Percentiles rank a stretch among this genome's conserved stretches.
Evolutionary conservation across 2,888 invertebrate species (phyloP).

Genomic region (Cephus spinipes): DNA sequence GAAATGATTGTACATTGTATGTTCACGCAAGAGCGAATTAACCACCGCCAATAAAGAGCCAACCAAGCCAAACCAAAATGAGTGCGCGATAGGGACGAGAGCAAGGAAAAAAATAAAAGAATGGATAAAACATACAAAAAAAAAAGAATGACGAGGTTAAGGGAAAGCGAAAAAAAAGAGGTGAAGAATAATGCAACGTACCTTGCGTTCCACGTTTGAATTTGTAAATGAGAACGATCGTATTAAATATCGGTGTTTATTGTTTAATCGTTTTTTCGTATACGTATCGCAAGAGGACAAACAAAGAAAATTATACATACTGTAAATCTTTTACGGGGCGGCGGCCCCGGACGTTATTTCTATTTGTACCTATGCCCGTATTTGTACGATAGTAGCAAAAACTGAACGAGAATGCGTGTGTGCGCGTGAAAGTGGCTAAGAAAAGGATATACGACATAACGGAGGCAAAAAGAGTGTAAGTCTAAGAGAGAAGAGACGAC

Average conservation of each 20-base stretch:
- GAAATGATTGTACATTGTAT: constrained; percentile 63
- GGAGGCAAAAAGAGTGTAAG: background rate
- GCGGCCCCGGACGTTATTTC: constrained; percentile 5
- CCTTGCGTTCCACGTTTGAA: constrained; percentile 21
- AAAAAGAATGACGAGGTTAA: constrained; percentile 18
- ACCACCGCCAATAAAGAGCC: background rate
- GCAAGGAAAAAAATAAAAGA: constrained; percentile 33
- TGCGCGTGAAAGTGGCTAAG: background rate
- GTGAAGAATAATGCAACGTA: constrained; percentile 12
- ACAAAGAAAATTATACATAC: constrained; percentile 33
- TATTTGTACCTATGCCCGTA: constrained; percentile 11
- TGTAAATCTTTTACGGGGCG: constrained; percentile 4
- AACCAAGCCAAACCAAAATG: constrained; percentile 26
- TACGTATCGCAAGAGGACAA: constrained; percentile 24
- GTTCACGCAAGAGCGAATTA: constrained; percentile 41
- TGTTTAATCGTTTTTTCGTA: constrained; percentile 46
- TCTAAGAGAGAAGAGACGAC: constrained; percentile 18
- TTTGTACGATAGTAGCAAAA: constrained; percentile 25
- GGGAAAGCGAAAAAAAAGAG: constrained; percentile 22
- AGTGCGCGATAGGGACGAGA: constrained; percentile 28
- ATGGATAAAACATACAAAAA: constrained; percentile 23
- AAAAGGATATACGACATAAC: background rate
- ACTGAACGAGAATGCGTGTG: constrained; percentile 12
- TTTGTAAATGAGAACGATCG: constrained; percentile 32
- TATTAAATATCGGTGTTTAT: constrained; percentile 40